Evolutionary conservation across 2,888 invertebrate species (phyloP), one percentile per base, ranked within the genome.

Genomic region (Dioctria rufipes): DNA sequence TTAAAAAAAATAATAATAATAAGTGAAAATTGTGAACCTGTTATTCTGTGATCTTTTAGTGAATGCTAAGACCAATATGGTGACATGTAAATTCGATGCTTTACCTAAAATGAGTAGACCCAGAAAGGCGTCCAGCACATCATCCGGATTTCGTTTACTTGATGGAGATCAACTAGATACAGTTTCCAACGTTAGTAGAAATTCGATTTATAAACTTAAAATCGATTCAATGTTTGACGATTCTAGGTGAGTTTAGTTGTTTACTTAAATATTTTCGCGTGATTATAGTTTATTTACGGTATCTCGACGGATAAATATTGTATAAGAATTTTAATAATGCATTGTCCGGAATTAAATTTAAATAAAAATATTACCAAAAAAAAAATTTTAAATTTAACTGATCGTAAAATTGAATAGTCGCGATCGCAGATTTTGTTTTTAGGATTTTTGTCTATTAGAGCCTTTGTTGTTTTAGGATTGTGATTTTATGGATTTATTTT

Each of bases 191-290:
- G 86, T 88, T 83, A 89, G 89, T 84, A 86, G 88, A 80, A 92
- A 93, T 85, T 93, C 94, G 81, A 91, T 93, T 81, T 95, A 95
- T 89, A 95, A 95, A 88, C 93, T 94, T 86, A 93, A 94, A 88
- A 96, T 96, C 86, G 96, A 96, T 89, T 93, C 95, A 40, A 93
- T 96, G 89, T 96, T 96, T 89, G 94, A 94, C 86, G 94, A 94
- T 86, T 91, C 91, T 79, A 91, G 93, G 84, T 94, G 84, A 87
- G 86, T 85, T 54, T 54, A 46, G 46, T 46, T 46, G 5, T 25
- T 9, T 61, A 40, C 3, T 5, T 13, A 25, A 60, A 9, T 3
- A 13, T 60, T 9, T 25, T 9, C 60, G 25, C 2, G 25, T 25
- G 25, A 25, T 25, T 25, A 25, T 25, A 1, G 2, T 25, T 25